phyloP scores from a whole-genome alignment of 2,888 invertebrate genomes.

The Pristionchus arcanus region DNA sequence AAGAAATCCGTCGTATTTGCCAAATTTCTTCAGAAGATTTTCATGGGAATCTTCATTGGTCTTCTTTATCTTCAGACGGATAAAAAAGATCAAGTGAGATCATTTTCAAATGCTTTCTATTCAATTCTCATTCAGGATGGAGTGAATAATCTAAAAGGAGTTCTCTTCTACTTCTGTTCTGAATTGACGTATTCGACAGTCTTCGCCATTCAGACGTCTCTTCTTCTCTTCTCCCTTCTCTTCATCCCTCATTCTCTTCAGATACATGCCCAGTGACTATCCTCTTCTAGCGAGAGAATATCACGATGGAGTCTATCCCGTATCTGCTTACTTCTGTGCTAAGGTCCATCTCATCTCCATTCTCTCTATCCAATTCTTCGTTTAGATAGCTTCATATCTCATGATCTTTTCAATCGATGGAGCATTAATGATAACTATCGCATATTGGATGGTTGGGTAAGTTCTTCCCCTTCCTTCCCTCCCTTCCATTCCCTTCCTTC shows the following conservation, averaged over 20 bases:
- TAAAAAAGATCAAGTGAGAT: conserved; percentile 3
- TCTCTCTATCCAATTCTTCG: background rate
- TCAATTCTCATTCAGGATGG: conserved; percentile 86
- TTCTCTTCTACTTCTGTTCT: conserved; percentile 89
- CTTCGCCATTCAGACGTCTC: conserved; percentile 90
- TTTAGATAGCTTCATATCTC: conserved; percentile 78
- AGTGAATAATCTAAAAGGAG: conserved; percentile 94
- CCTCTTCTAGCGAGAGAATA: conserved; percentile 93
- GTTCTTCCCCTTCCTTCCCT: conserved; percentile 58
- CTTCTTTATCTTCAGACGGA: conserved; percentile 89
- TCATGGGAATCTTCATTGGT: conserved; percentile 85
- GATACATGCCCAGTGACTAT: conserved; percentile 90
- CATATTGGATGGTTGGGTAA: conserved; percentile 89
- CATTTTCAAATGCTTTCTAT: background rate
- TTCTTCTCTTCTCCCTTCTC: conserved; percentile 82
- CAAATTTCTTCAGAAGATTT: conserved; percentile 71
- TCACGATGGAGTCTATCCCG: conserved; percentile 92
- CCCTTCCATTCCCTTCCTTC: background rate
- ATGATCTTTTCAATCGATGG: conserved; percentile 92
- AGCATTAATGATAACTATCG: conserved; percentile 88
- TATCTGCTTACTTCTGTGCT: conserved; percentile 72
- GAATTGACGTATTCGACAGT: conserved; percentile 94
- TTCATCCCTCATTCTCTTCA: conserved; percentile 77
- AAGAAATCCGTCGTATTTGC: conserved; percentile 70
- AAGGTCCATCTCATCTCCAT: conserved; percentile 58